These are phyloP conservation scores for Gonatopus flavifemur DNA, from an alignment of 1,140 invertebrate species.

Conservation along the genomic window DNA sequence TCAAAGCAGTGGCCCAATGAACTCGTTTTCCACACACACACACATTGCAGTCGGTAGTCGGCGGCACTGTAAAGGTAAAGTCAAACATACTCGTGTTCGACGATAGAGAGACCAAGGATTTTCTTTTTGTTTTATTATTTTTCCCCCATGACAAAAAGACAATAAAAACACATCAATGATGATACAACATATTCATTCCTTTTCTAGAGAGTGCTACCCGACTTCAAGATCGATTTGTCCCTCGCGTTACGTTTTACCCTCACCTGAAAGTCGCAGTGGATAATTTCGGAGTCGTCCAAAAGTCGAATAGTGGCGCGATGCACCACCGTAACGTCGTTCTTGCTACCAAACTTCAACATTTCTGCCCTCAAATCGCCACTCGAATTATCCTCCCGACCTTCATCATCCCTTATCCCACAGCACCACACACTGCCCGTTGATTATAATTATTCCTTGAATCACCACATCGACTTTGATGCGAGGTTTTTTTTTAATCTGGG, in stretches of 20 bases:
- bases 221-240: background rate
- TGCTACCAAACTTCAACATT: slow-evolving; percentile 76
- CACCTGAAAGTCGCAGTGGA: slow-evolving; percentile 96
- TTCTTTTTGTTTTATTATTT: too few species aligned
- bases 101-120: too few species aligned
- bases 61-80: too few species aligned
- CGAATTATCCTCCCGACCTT: slow-evolving; percentile 39
- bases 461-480: slow-evolving; percentile 6
- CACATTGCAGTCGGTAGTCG: too few species aligned
- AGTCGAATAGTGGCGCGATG: slow-evolving; percentile 93
- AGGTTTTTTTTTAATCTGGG: slow-evolving; percentile 12
- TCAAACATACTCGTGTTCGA: too few species aligned
- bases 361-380: slow-evolving; percentile 45
- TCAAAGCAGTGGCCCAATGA: too few species aligned
- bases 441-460: slow-evolving; percentile 8
- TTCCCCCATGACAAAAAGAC: too few species aligned
- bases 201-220: too few species aligned
- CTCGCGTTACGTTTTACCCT: slow-evolving; percentile 31
- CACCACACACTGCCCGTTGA: slow-evolving; percentile 42
- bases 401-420: slow-evolving; percentile 44
- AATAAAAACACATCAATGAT: too few species aligned
- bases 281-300: slow-evolving; percentile 90
- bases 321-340: slow-evolving; percentile 82
- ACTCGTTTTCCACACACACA: background rate
- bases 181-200: too few species aligned